Evolutionary conservation across 2,113 vertebrate genomes (phyloP).

Genomic region (Hassar affinis): DNA sequence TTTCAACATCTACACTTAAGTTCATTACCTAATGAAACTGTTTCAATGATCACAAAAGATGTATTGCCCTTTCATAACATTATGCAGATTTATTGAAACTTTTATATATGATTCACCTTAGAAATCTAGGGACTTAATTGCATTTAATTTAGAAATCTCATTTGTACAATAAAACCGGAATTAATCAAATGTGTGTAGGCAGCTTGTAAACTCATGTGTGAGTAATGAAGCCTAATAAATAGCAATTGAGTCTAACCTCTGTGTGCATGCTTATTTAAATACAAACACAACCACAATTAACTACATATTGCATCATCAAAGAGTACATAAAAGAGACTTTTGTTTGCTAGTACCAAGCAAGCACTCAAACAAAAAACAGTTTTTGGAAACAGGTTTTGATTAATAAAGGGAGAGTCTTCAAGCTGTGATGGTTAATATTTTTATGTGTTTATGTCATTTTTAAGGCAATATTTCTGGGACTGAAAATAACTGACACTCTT

Average conservation of each 20-base stretch:
- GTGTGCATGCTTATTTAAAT: not conserved
- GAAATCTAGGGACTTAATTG: not conserved
- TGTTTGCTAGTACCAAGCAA: not conserved
- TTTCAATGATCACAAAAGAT: not conserved
- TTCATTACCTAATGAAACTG: not conserved
- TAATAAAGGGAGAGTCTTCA: not conserved
- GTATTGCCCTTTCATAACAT: not conserved
- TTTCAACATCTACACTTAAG: not conserved
- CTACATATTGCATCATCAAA: not conserved
- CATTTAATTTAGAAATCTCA: not conserved
- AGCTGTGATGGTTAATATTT: not conserved
- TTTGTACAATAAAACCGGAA: conserved; percentile 8
- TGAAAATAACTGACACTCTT: not conserved
- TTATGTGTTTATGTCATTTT: not conserved
- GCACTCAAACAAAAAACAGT: not conserved
- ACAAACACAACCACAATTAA: not conserved
- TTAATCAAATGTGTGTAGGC: conserved; percentile 7
- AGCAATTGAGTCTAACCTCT: conserved; percentile 1
- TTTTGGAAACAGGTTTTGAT: not conserved
- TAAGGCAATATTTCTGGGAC: not conserved
- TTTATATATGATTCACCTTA: not conserved
- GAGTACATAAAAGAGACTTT: not conserved
- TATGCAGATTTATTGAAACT: not conserved
- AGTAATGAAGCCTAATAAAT: conserved; percentile 4
- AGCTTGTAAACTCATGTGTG: not conserved